A percentile compares a stretch with the other conserved stretches of the same genome.
Conservation (phyloP, 2,113 vertebrate species). For the Urocynchramus pylzowi region DNA sequence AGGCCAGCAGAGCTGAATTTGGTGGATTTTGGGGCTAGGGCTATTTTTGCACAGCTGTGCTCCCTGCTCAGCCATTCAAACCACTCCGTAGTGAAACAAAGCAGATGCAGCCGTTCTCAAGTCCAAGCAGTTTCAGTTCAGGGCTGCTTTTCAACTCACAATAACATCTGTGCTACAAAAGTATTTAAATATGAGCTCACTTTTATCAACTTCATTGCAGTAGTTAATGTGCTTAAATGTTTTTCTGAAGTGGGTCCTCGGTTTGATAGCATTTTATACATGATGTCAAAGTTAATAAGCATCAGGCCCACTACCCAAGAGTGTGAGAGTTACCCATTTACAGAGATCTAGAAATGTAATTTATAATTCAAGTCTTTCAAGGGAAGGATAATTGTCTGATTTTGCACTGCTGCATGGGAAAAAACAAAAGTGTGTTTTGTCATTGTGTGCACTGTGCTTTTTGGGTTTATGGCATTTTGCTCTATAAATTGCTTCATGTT, state of each 20-base stretch:
- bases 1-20: not conserved
- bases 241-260: not conserved
- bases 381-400: not conserved
- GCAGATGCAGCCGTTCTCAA: rapidly evolving
- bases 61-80: not conserved
- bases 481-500: not conserved
- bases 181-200: not conserved
- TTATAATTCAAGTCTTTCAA: conserved; percentile 19
- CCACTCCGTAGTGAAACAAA: not conserved
- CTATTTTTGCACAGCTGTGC: not conserved
- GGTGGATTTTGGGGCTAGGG: not conserved
- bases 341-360: not conserved
- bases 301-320: not conserved
- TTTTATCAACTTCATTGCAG: not conserved
- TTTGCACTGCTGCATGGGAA: not conserved
- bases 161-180: not conserved
- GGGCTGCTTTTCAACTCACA: not conserved
- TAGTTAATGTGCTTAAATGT: not conserved
- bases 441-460: not conserved
- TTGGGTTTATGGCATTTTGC: not conserved
- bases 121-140: not conserved
- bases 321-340: not conserved
- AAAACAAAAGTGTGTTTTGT: not conserved
- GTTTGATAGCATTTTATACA: not conserved
- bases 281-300: not conserved